Conservation (phyloP, 2,113 vertebrate species). For the Callorhinus ursinus region DNA sequence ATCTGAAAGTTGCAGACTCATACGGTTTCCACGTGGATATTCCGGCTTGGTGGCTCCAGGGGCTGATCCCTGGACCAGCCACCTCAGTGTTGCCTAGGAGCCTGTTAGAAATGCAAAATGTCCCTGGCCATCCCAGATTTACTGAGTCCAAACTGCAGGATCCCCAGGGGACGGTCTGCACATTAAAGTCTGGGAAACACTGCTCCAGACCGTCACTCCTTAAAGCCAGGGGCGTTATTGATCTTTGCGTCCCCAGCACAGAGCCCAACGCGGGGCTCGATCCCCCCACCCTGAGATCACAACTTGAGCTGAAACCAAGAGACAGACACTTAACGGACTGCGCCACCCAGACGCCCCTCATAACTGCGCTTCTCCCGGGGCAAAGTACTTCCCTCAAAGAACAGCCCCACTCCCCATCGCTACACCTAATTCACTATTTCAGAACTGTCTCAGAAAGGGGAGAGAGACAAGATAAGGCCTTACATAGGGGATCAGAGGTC, state of each 20-base stretch:
- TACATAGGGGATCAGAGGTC: not conserved
- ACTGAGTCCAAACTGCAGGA: not conserved
- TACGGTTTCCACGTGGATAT: not conserved
- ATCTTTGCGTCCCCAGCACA: not conserved
- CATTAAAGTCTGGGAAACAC: not conserved
- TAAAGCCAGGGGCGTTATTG: not conserved
- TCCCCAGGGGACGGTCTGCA: not conserved
- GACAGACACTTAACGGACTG: not conserved
- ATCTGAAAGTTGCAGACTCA: not conserved
- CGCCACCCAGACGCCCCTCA: not conserved
- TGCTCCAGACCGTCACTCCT: not conserved
- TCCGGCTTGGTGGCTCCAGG: not conserved
- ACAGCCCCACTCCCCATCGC: too few relatives aligned
- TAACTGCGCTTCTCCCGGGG: not conserved
- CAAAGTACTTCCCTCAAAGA: not conserved
- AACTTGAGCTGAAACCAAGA: not conserved
- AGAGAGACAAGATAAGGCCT: not conserved
- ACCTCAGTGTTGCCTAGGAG: not conserved
- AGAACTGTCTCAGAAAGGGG: not conserved
- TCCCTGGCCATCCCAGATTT: not conserved
- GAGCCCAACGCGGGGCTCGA: not conserved
- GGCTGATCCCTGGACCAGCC: not conserved
- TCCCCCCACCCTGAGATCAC: not conserved
- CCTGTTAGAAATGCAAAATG: not conserved
- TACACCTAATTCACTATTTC: not conserved